Percentiles rank a stretch among this genome's conserved stretches.
phyloP scores from a whole-genome alignment of 1,140 invertebrate species.

The Delia radicum region DNA sequence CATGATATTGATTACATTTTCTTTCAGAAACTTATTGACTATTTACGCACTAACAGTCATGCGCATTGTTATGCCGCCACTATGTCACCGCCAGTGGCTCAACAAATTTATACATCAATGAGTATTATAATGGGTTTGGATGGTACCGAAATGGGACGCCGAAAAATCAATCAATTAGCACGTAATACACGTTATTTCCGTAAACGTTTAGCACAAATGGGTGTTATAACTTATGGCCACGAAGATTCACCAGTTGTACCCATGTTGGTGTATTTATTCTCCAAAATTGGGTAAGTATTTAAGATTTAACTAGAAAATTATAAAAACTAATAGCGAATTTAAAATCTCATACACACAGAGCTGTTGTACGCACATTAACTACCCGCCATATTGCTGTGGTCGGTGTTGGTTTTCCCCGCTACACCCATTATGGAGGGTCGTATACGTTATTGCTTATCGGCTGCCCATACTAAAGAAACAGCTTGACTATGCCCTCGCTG shows the following conservation, averaged over 20 bases:
- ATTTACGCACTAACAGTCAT: conserved; percentile 80
- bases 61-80: conserved; percentile 82
- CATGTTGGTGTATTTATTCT: conserved; percentile 90
- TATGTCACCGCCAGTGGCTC: conserved; percentile 88
- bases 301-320: not conserved
- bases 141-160: conserved; percentile 72
- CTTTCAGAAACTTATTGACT: conserved; percentile 73
- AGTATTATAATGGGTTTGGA: conserved; percentile 85
- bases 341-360: conserved; percentile 58
- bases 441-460: conserved; percentile 94
- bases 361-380: conserved; percentile 81
- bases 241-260: conserved; percentile 96
- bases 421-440: conserved; percentile 93
- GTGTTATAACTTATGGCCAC: conserved; percentile 95
- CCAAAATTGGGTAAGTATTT: conserved; percentile 78
- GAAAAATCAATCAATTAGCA: conserved; percentile 73
- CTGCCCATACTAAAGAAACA: conserved; percentile 94
- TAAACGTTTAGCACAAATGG: conserved; percentile 80
- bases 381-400: conserved; percentile 86
- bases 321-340: not conserved
- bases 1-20: too few species aligned
- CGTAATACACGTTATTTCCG: conserved; percentile 89
- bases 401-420: conserved; percentile 96
- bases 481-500: conserved; percentile 81
- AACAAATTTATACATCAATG: conserved; percentile 90